These are phyloP conservation scores for Progne subis DNA, from an alignment of 2,113 vertebrate genomes.

Conservation along the genomic window DNA sequence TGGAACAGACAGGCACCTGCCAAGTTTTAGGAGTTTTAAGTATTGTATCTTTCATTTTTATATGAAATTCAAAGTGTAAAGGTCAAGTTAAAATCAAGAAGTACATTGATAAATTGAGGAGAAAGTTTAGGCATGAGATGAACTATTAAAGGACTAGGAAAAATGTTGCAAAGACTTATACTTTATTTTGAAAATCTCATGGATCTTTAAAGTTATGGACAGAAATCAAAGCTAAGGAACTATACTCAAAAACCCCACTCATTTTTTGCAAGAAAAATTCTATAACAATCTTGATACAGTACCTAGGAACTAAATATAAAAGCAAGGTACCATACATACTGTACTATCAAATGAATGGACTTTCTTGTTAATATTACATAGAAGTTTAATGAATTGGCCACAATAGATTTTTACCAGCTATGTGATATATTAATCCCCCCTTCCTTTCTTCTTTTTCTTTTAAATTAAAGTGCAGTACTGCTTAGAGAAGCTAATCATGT, in stretches of 20 bases:
- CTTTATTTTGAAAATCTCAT: not conserved
- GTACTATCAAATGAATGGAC: not conserved
- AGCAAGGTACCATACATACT: not conserved
- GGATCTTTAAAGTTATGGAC: not conserved
- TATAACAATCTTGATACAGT: accelerated
- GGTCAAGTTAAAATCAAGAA: not conserved
- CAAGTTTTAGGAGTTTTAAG: not conserved
- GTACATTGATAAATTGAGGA: not conserved
- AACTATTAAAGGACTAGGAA: not conserved
- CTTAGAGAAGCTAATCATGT: not conserved
- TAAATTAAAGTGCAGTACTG: not conserved
- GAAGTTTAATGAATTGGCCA: not conserved
- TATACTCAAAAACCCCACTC: not conserved
- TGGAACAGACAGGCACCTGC: not conserved
- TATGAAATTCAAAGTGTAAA: not conserved
- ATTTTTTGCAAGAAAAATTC: not conserved
- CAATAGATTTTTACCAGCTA: not conserved
- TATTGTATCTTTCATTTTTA: not conserved
- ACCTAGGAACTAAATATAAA: not conserved
- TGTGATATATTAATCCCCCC: not conserved
- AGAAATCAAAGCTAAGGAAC: not conserved
- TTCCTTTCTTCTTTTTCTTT: not conserved
- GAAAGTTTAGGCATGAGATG: not conserved
- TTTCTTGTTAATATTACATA: not conserved
- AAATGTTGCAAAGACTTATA: not conserved